Conservation (phyloP, 2,113 vertebrate species). For the Gymnocephalus cernua region DNA sequence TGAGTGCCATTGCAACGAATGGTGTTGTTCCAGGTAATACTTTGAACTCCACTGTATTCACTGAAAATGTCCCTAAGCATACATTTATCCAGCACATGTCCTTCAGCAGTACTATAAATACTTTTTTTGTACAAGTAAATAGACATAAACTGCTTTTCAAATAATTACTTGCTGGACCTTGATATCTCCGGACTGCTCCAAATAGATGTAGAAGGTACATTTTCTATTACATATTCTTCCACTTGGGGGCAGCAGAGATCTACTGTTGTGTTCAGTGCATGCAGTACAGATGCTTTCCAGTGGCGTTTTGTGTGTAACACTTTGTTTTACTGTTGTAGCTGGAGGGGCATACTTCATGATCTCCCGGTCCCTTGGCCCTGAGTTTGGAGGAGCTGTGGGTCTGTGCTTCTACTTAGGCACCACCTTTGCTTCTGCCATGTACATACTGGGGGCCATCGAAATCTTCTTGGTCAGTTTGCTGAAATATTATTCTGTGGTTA, state of each 20-base stretch:
- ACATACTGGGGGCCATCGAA: conserved; percentile 97
- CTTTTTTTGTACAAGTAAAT: background rate
- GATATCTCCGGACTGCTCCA: background rate
- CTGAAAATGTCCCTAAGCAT: background rate
- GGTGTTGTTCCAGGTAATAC: conserved; percentile 94
- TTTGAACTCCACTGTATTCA: background rate
- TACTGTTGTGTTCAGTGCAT: background rate
- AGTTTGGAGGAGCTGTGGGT: conserved; percentile 98
- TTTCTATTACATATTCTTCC: background rate
- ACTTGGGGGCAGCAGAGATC: conserved; percentile 38
- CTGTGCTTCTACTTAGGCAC: conserved; percentile 98
- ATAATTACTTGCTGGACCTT: background rate
- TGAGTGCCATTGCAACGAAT: conserved; percentile 97
- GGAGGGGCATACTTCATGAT: conserved; percentile 99
- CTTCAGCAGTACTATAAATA: background rate
- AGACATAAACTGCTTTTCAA: background rate
- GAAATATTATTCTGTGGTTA: background rate
- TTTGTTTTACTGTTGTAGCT: conserved; percentile 80
- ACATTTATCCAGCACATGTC: background rate
- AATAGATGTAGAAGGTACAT: background rate
- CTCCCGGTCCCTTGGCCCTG: conserved; percentile 95
- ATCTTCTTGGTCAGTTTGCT: conserved; percentile 92
- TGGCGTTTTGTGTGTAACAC: background rate
- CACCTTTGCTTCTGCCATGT: conserved; percentile 98
- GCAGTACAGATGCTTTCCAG: background rate